Base-by-base conservation (phyloP, 2,797 vertebrate species). In the Cirrhinus molitorella region DNA sequence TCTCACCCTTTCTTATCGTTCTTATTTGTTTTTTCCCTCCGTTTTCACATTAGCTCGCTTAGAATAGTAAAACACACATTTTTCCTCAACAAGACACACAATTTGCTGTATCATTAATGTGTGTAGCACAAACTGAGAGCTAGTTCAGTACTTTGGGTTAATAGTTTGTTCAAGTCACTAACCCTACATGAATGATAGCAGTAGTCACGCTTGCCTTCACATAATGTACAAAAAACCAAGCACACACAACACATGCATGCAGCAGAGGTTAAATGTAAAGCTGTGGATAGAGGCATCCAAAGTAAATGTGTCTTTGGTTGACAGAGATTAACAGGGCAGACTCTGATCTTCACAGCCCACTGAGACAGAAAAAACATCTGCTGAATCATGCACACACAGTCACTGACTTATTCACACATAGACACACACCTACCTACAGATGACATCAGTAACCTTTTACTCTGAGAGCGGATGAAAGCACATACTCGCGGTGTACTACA, bases 381-480 rank as follows among this genome's bases (percentile, higher is more conserved):
- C 40, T 53, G 57, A 61, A 63, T 61, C 71, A 73, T 59, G 67
- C 68, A 66, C 70, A 43, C 79, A 76, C 70, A 73, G 28, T 12
- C 25, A 37, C 63, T 37, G 17, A 66, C 63, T 37, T 66, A 11
- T 61, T 61, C 75, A 61, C 72, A 25, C 59, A 66, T 37, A 67
- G 45, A 67, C 61, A 57, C 45, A 80, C 57, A n/a, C n/a, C n/a
- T n/a, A 80, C 83, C 70, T 66, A 28, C 63, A 78, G 55, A 85
- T 81, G 80, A 82, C 80, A 82, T 65, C 70, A 25, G 70, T 82
- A 80, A 70, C 72, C 43, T 81, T 23, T 85, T 51, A 65, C 53
- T 77, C 65, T 25, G 31, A 53, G 84, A 12, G 57, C 51, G 47
- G 59, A 43, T 70, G 55, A 74, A 77, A 49, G 76, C 31, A 31